These are phyloP conservation scores for Leptopilina syphax DNA, from an alignment of 2,888 invertebrate species.

Conservation along the genomic window DNA sequence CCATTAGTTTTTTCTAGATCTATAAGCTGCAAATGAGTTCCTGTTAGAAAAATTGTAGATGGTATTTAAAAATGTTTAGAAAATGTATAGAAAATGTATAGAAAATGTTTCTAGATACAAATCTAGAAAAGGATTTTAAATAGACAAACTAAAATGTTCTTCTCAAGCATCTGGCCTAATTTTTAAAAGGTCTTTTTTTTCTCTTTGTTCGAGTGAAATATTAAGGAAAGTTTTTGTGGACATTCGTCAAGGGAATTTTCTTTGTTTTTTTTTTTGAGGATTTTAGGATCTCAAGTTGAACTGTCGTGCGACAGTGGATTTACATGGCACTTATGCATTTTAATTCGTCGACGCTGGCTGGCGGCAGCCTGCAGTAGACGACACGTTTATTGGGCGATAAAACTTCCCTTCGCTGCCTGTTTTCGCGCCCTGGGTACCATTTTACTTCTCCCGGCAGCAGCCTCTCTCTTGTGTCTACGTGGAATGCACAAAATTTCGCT, in stretches of 20 bases:
- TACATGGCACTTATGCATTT: conserved; percentile 70
- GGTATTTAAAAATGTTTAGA: no score
- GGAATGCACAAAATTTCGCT: conserved; percentile 71
- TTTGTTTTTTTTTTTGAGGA: background rate
- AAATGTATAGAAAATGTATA: no score
- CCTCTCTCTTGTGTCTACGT: conserved; percentile 59
- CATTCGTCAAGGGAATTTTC: background rate
- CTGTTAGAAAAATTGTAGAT: background rate
- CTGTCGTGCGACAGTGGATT: conserved; percentile 63
- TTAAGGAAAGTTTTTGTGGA: background rate
- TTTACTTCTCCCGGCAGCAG: conserved; percentile 19
- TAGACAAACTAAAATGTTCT: no score
- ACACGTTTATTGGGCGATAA: conserved; percentile 74
- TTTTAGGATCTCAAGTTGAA: conserved; percentile 32
- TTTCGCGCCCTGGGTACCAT: conserved; percentile 54
- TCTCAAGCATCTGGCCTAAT: background rate
- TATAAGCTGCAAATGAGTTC: conserved; percentile 47
- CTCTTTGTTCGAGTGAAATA: background rate
- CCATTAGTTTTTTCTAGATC: conserved; percentile 51
- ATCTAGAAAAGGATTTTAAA: no score
- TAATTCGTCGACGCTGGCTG: conserved; percentile 64
- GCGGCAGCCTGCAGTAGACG: conserved; percentile 65
- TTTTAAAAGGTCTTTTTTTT: background rate
- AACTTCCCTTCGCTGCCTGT: conserved; percentile 66
- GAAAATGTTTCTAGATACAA: no score